Evolutionary conservation across 2,113 vertebrate species (phyloP).

Genomic region (Eulemur macaco): DNA sequence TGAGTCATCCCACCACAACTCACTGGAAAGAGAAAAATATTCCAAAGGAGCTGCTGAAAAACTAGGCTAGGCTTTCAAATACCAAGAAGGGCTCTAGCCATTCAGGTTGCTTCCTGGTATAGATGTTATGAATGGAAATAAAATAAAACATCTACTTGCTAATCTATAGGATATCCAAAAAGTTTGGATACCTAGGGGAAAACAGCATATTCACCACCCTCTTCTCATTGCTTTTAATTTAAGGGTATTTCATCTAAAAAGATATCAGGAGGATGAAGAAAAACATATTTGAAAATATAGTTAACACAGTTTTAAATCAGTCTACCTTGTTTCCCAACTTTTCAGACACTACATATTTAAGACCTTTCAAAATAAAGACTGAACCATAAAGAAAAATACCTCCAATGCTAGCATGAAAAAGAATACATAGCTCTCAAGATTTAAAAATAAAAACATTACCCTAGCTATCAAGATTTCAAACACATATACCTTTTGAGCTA

Average conservation of each 20-base stretch:
- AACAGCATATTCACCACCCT: background rate
- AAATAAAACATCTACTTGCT: background rate
- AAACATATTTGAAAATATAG: background rate
- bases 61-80: background rate
- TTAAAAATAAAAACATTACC: background rate
- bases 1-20: background rate
- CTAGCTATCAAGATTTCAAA: background rate
- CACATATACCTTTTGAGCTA: background rate
- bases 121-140: background rate
- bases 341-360: slow-evolving; percentile 5
- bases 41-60: background rate
- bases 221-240: background rate
- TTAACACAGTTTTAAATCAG: background rate
- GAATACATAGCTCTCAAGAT: background rate
- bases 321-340: background rate
- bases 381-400: background rate
- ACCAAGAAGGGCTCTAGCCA: background rate
- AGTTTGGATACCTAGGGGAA: background rate
- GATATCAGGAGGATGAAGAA: background rate
- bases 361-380: slow-evolving; percentile 35
- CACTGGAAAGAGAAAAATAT: background rate
- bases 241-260: background rate
- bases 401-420: background rate
- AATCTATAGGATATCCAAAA: background rate
- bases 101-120: background rate